Evolutionary conservation across 1,140 invertebrate species (phyloP).

Genomic region (Phenacoccus solenopsis): DNA sequence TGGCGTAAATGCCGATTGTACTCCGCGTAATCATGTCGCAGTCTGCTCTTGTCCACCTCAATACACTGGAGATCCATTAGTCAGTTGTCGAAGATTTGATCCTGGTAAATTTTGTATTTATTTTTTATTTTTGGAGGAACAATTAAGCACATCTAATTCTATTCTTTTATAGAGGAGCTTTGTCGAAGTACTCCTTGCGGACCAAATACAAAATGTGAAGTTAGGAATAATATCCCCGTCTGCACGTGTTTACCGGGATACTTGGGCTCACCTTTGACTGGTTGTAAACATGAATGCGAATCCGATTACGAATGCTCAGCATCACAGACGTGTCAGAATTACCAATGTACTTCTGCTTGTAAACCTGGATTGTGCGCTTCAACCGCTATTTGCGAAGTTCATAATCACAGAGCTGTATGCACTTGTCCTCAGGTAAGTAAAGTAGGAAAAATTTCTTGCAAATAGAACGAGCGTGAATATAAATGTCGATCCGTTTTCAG

Average conservation of each 20-base stretch:
- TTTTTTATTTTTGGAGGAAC: too few relatives aligned
- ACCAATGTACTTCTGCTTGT: conserved; percentile 66
- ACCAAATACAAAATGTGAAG: conserved; percentile 61
- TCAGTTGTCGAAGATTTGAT: conserved; percentile 44
- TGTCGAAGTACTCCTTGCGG: conserved; percentile 70
- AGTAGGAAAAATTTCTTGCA: background rate
- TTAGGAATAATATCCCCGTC: conserved; percentile 55
- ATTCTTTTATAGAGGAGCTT: conserved; percentile 48
- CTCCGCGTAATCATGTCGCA: conserved; percentile 34
- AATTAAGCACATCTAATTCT: too few relatives aligned
- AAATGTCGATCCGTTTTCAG: conserved; percentile 30
- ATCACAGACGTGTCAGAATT: conserved; percentile 57
- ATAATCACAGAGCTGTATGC: conserved; percentile 63
- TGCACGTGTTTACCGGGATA: conserved; percentile 62
- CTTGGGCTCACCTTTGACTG: conserved; percentile 53
- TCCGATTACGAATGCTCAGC: conserved; percentile 54
- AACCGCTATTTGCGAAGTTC: conserved; percentile 62
- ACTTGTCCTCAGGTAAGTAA: conserved; percentile 55
- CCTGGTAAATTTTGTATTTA: conserved; percentile 46
- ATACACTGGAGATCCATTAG: conserved; percentile 40
- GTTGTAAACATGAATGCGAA: conserved; percentile 66
- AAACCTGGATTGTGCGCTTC: conserved; percentile 52
- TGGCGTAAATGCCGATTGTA: conserved; percentile 36
- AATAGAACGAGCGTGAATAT: background rate
- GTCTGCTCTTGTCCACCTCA: conserved; percentile 33